Percentiles rank a stretch among this genome's conserved stretches.
Evolutionary conservation across 2,888 invertebrate species (phyloP).

Genomic region (Lasioglossum zephyrum): DNA sequence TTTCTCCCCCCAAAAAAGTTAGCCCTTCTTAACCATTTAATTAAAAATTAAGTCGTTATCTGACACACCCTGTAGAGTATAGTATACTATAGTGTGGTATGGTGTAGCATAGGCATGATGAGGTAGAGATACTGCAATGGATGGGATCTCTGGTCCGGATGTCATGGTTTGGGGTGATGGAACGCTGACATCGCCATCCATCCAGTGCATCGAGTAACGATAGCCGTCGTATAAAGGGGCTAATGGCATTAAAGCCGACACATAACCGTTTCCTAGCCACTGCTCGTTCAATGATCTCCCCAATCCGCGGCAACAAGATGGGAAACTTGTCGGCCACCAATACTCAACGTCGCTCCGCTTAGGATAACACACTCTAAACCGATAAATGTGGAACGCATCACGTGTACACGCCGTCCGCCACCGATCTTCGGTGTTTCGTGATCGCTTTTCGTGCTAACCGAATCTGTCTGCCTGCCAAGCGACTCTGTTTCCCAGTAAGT

Average conservation of each 20-base stretch:
- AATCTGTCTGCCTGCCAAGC: background rate
- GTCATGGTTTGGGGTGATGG: conserved; percentile 67
- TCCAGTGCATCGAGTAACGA: conserved; percentile 71
- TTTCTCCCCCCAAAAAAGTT: too few species aligned
- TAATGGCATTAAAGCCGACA: conserved; percentile 72
- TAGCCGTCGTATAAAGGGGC: conserved; percentile 69
- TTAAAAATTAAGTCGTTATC: too few species aligned
- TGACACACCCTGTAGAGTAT: too few species aligned
- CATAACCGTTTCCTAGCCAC: conserved; percentile 60
- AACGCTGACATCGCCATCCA: conserved; percentile 74
- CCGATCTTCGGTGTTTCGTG: background rate
- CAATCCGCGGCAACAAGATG: conserved; percentile 41
- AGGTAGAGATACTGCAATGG: conserved; percentile 33
- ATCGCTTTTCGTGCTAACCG: background rate
- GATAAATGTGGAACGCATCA: background rate
- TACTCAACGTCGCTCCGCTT: conserved; percentile 9
- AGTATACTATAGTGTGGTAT: background rate
- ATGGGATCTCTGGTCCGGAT: conserved; percentile 39
- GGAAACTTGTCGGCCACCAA: conserved; percentile 9
- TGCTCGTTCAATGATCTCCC: conserved; percentile 20
- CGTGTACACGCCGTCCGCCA: background rate
- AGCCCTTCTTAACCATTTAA: too few species aligned
- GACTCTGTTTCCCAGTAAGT: background rate
- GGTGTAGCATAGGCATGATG: background rate
- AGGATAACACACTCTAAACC: conserved; percentile 9